A percentile compares a stretch with the other conserved stretches of the same genome.
phyloP scores from a whole-genome alignment of 2,113 vertebrate species.

The Lynx canadensis region DNA sequence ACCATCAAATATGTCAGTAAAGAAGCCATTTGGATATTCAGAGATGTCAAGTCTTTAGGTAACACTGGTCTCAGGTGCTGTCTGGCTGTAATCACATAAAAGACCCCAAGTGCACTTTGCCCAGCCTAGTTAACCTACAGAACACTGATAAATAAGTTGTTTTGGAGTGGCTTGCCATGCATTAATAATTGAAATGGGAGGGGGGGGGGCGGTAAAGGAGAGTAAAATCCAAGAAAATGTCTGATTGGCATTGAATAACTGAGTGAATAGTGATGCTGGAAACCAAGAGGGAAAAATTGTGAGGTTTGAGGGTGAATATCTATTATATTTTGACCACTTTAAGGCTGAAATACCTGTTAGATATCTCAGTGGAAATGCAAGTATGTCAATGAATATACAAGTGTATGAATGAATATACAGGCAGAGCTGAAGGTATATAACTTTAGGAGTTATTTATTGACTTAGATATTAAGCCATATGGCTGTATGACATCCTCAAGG shows the following conservation, averaged over 20 bases:
- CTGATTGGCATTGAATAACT: background rate
- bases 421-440: background rate
- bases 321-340: background rate
- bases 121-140: background rate
- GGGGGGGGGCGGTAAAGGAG: background rate
- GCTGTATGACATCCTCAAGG: background rate
- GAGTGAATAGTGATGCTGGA: background rate
- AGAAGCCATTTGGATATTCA: background rate
- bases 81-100: background rate
- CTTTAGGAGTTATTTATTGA: background rate
- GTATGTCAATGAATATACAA: background rate
- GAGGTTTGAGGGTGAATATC: background rate
- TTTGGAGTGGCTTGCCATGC: background rate
- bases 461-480: background rate
- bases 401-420: background rate
- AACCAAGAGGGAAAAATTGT: background rate
- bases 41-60: background rate
- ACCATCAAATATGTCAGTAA: background rate
- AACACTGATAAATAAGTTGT: background rate
- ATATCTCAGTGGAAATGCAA: background rate
- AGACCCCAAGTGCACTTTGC: rapidly evolving
- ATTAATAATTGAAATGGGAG: background rate
- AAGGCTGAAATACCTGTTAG: background rate
- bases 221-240: background rate
- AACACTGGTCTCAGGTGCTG: background rate